Evolutionary conservation across 1,140 invertebrate genomes (phyloP), one percentile per base, ranked within the genome.

Genomic region (Sarcophaga peregrina): DNA sequence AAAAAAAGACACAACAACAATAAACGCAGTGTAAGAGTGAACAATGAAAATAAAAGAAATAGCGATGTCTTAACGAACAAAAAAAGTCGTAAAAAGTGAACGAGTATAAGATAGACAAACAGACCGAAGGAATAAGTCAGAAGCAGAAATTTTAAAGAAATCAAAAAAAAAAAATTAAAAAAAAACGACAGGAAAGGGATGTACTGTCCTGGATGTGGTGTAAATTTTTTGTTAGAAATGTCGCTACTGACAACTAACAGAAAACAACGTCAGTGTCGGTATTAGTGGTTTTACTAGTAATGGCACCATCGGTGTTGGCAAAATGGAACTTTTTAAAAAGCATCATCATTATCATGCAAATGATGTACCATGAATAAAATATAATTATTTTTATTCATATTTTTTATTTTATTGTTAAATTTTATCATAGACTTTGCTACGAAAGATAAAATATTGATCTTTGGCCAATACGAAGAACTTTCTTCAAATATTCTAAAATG

Each of bases 321-420:
- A 50, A 47, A 78, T 78, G 75, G 50, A 52, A 52, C 75, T 52
- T 50, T 78, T 52, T 48, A 82, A 82, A 76, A 25, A 75, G 52
- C 73, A 76, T 76, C 82, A 82, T 82, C 82, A 82, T 82, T 82
- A 82, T 75, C 45, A 82, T 82, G 54, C 72, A 50, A 15, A 82
- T 62, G n/a, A 58, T 82, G 73, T 73, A n/a, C 52, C 73, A 82
- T 82, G 82, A 82, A 82, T 82, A 82, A 82, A 76, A 82, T 82
- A 82, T 82, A 46, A 76, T 52, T 20, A 74, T 25, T 54, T 58
- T 54, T 37, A 4, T 50, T 9, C 7, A 80, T 3, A 50, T 11
- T 80, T 48, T 37, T 74, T 74, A 8, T 58, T 37, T 58, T 58
- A 11, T 58, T 37, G 1, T 58, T 58, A 58, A 58, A 76, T 81